Conservation (phyloP, 2,888 invertebrate species). For the Dolichopus griseipennis region DNA sequence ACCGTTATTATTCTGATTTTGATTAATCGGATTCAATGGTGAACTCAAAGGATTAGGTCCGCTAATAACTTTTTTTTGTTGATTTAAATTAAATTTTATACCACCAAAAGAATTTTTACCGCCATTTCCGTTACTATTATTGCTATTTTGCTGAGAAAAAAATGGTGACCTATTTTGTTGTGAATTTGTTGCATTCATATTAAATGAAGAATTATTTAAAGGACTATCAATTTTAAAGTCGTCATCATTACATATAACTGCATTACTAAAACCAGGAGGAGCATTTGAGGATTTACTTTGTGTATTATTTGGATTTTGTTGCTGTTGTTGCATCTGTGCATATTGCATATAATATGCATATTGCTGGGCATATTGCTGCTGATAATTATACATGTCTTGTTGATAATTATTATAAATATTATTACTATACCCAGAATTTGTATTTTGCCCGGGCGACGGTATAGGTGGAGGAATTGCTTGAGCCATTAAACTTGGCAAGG, state of each 20-base stretch:
- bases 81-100: slow-evolving; percentile 50
- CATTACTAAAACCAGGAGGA: slow-evolving; percentile 46
- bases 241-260: slow-evolving; percentile 28
- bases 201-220: slow-evolving; percentile 45
- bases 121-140: slow-evolving; percentile 24
- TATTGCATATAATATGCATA: slow-evolving; percentile 25
- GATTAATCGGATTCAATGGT: slow-evolving; percentile 36
- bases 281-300: slow-evolving; percentile 39
- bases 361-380: slow-evolving; percentile 21
- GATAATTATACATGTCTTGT: slow-evolving; percentile 18
- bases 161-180: slow-evolving; percentile 43
- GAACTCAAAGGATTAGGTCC: slow-evolving; percentile 35
- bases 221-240: slow-evolving; percentile 29
- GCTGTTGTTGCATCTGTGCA: slow-evolving; percentile 26
- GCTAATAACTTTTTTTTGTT: slow-evolving; percentile 38
- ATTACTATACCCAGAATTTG: slow-evolving; percentile 11
- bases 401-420: slow-evolving; percentile 19
- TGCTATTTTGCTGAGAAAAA: slow-evolving; percentile 23
- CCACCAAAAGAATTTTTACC: slow-evolving; percentile 43
- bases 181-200: slow-evolving; percentile 46
- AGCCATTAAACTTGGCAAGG: slow-evolving; percentile 10
- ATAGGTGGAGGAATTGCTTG: slow-evolving; percentile 8
- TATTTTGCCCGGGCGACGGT: slow-evolving; percentile 14
- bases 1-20: slow-evolving; percentile 31
- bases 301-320: slow-evolving; percentile 24